Base-by-base conservation (phyloP, 2,113 vertebrate genomes). In the Nothoprocta perdicaria region DNA sequence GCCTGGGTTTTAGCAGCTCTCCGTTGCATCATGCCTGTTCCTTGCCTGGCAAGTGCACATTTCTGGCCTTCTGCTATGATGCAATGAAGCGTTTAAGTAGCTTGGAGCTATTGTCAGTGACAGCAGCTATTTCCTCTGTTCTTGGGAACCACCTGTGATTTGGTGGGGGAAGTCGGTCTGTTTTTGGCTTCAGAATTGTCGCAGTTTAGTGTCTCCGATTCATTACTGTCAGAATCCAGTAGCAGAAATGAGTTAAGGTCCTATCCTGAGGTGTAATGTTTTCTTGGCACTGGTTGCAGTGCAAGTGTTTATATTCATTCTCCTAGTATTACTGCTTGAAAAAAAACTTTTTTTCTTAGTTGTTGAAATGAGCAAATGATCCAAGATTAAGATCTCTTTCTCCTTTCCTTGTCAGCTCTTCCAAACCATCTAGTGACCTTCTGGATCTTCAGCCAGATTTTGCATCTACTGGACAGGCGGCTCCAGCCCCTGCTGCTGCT, bases 371-470 rank as follows among this genome's bases (percentile, higher is more conserved):
- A 46, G 7, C 2, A 23, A 68, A 75, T 58, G 46, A 7, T 85
- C 9, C 19, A 14, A 3, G 69, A 35, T 43, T 88, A 45, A 65
- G 74, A 24, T 26, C 22, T 76, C 12, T 87, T 18, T 21, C 74
- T 69, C 45, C n/a, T 86, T 85, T 83, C n/a, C 63, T 88, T 81
- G 90, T 62, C 89, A 99, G 98, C 67, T 93, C 97, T 93, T 96
- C 98, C 57, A 98, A 98, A 92, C 91, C 95, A n/a, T 98, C 92
- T 55, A 99, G 98, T 88, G 99, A 99, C 95, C 98, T 99, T 96
- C 97, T 99, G 96, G 99, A 99, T 90, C 98, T 99, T 94, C 99
- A 99, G 86, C 99, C 98, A 97, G 96, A 98, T 97, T 97, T 99
- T 96, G 76, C 97, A 3, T 93, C 98, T 94, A 29, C 97, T 92